Evolutionary conservation across 2,888 invertebrate genomes (phyloP).

Genomic region (Notodonta ziczac): DNA sequence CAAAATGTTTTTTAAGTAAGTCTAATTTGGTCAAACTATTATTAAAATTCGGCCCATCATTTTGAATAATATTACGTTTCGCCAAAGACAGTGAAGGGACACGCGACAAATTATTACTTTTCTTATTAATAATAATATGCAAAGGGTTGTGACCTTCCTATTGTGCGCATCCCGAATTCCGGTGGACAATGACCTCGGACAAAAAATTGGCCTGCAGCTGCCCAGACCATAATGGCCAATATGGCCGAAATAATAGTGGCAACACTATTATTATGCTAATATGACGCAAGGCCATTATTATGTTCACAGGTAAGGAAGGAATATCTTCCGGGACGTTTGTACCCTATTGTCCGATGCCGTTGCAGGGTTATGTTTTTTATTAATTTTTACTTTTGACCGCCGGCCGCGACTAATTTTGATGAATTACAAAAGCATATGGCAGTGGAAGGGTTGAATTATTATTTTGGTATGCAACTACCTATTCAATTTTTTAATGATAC

Average conservation of each 20-base stretch:
- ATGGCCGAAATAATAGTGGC: constrained; percentile 74
- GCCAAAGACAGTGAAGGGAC: background rate
- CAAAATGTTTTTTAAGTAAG: too few species aligned
- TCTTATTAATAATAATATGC: constrained; percentile 20
- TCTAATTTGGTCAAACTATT: too few species aligned
- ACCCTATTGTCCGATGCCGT: constrained; percentile 56
- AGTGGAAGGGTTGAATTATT: constrained; percentile 27
- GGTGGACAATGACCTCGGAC: constrained; percentile 73
- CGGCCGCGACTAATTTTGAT: constrained; percentile 74
- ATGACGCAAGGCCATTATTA: constrained; percentile 68
- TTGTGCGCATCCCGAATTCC: constrained; percentile 63
- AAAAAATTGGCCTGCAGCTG: constrained; percentile 67
- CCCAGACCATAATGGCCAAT: constrained; percentile 67
- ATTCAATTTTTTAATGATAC: too few species aligned
- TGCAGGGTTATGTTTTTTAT: constrained; percentile 61
- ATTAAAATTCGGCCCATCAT: background rate
- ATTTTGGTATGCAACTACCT: background rate
- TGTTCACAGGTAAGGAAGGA: constrained; percentile 66
- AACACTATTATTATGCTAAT: constrained; percentile 81
- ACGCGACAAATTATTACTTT: constrained; percentile 11
- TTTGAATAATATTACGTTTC: background rate
- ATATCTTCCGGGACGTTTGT: constrained; percentile 66
- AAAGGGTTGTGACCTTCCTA: constrained; percentile 62
- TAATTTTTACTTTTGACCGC: constrained; percentile 57
- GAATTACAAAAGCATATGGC: constrained; percentile 67